Conservation (phyloP, 2,888 invertebrate genomes). For the Eudasyphora cyanicolor region DNA sequence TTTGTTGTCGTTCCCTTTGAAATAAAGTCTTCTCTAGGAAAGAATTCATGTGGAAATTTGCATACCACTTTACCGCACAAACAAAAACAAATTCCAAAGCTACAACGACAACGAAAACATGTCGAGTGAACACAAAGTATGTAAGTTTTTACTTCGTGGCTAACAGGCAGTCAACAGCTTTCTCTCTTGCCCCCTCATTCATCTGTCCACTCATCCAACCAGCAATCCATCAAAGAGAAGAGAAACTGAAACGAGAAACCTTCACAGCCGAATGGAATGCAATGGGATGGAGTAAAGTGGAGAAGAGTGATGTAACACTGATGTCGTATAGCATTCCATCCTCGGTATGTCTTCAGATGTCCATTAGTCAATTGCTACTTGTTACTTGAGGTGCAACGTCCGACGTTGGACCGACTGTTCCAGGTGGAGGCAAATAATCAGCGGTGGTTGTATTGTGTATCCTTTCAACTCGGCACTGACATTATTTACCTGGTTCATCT, state of each 20-base stretch:
- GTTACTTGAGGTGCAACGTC: not conserved
- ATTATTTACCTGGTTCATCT: not conserved
- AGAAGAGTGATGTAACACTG: not conserved
- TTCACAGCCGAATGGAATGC: no score
- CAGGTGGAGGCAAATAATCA: not conserved
- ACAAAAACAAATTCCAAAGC: not conserved
- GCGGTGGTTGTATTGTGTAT: not conserved
- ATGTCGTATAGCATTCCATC: not conserved
- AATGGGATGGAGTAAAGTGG: not conserved
- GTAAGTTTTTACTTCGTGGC: not conserved
- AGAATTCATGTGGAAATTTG: constrained; percentile 49
- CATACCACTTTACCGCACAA: constrained; percentile 39
- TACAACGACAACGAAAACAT: not conserved
- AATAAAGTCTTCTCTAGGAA: constrained; percentile 29
- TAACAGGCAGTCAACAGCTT: not conserved
- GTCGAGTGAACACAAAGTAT: constrained; percentile 2
- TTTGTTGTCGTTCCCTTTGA: constrained; percentile 20
- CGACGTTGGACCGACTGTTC: not conserved
- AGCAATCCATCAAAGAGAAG: not conserved
- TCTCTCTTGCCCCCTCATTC: not conserved
- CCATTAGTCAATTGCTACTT: not conserved
- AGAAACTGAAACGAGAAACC: no score
- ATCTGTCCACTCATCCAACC: not conserved
- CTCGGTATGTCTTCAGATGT: not conserved
- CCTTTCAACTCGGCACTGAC: not conserved